Evolutionary conservation across 2,888 invertebrate genomes (phyloP), one percentile per base, ranked within the genome.

Genomic region (Anticlea derivata): DNA sequence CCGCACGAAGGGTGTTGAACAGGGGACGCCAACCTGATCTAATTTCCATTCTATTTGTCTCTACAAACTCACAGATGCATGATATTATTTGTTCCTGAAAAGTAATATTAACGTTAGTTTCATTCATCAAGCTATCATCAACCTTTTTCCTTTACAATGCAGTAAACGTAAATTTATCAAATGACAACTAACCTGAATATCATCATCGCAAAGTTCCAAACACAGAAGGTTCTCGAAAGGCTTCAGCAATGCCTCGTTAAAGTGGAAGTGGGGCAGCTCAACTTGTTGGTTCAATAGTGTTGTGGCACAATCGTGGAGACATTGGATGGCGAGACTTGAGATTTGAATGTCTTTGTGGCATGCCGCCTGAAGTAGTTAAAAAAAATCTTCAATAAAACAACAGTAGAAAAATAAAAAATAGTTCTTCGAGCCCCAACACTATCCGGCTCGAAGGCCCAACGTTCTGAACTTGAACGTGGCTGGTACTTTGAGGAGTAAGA

Each of bases 21-120:
- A 99, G 86, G 0, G 99, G 97, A 44, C 98, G 92, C 99, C 99
- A 99, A 0, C 99, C 99, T 0, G 98, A 98, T 61, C 96, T 94
- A 30, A 99, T 97, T 88, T 98, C 98, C 53, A 96, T 95, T 65
- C 97, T 93, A 78, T 97, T 98, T 0, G 97, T 97, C 82, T 98
- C 98, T 0, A 99, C 98, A 68, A 99, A 97, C 83, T 98, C 98
- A 79, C 98, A 98, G 37, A 99, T 94, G 65, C 97, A 98, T 45
- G 97, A 96, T 33, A 99, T 97, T 66, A 99, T 97, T 88, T 95
- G 95, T 78, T 95, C 95, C 95, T 97, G 86, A 17, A 88, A 48
- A 22, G 5, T 12, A 5, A 23, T 2, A 10, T 5, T 8, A n/a
- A 3, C 3, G 10, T 48, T 34, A 22, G n/a, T n/a, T n/a, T n/a